These are phyloP conservation scores for Selene dorsalis DNA, from an alignment of 2,797 vertebrate species.

Conservation along the genomic window DNA sequence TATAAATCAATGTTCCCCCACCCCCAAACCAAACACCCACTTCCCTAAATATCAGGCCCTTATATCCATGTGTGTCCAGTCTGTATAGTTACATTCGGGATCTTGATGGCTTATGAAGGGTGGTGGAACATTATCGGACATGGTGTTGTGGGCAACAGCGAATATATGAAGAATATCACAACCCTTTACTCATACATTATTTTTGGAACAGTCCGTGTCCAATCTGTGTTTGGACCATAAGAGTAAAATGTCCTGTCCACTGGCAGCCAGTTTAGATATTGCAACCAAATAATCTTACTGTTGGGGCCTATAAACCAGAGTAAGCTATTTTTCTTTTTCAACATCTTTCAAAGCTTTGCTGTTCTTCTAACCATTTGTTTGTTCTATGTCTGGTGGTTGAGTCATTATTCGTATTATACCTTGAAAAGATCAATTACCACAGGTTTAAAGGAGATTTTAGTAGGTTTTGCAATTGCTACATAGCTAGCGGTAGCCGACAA, in stretches of 20 bases:
- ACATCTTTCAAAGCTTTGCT: background rate
- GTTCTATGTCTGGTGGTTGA: background rate
- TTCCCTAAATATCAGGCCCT: conserved; percentile 38
- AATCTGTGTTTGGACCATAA: conserved; percentile 58
- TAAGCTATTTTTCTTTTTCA: background rate
- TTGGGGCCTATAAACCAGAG: background rate
- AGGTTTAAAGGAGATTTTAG: background rate
- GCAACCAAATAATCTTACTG: background rate
- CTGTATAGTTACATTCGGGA: conserved; percentile 67
- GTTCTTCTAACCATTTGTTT: background rate
- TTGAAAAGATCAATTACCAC: background rate
- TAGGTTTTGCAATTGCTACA: too few relatives aligned
- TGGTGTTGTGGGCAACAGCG: conserved; percentile 39
- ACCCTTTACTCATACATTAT: conserved; percentile 55
- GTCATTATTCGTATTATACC: background rate
- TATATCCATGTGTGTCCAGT: conserved; percentile 51
- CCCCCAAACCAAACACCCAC: too few relatives aligned
- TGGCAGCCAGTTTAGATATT: background rate
- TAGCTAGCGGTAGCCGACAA: too few relatives aligned
- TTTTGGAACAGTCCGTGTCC: conserved; percentile 38
- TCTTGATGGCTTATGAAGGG: conserved; percentile 70
- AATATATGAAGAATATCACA: conserved; percentile 47
- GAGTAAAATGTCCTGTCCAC: conserved; percentile 16
- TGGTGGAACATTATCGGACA: conserved; percentile 44
- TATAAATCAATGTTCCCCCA: conserved; percentile 64